Percentiles rank a stretch among this genome's conserved stretches.
phyloP scores from a whole-genome alignment of 2,888 invertebrate species.

The Drosophila meridionalis region DNA sequence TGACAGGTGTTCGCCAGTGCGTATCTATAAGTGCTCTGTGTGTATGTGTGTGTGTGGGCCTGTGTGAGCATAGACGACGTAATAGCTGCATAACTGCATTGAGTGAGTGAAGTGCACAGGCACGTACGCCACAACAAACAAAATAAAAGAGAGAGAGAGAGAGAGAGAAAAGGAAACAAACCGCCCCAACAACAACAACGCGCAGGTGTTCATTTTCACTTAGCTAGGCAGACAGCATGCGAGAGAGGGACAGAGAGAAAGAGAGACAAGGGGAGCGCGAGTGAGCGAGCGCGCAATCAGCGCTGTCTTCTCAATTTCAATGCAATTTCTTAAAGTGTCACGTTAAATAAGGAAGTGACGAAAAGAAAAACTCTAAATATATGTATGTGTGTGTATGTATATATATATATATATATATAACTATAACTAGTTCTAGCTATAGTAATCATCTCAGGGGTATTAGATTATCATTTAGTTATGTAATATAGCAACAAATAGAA shows the following conservation, averaged over 20 bases:
- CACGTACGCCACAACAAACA: slow-evolving; percentile 73
- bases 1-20: slow-evolving; percentile 77
- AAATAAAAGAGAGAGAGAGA: slow-evolving; percentile 1
- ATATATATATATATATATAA: not conserved
- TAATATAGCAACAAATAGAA: slow-evolving; percentile 39
- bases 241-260: slow-evolving; percentile 8
- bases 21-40: slow-evolving; percentile 36
- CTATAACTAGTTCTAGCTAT: slow-evolving; percentile 30
- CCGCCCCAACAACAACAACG: slow-evolving; percentile 41
- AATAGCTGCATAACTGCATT: slow-evolving; percentile 77
- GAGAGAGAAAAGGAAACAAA: slow-evolving; percentile 17
- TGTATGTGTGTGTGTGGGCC: slow-evolving; percentile 21
- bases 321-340: slow-evolving; percentile 77
- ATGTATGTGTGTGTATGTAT: not conserved
- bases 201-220: slow-evolving; percentile 76
- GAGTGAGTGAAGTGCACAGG: slow-evolving; percentile 51
- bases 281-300: slow-evolving; percentile 36
- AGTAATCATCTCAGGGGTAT: slow-evolving; percentile 27
- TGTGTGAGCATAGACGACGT: slow-evolving; percentile 67
- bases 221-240: slow-evolving; percentile 3
- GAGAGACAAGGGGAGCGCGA: slow-evolving; percentile 6
- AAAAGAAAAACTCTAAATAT: slow-evolving; percentile 35
- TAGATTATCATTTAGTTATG: slow-evolving; percentile 46
- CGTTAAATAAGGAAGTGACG: slow-evolving; percentile 77
- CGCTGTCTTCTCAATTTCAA: slow-evolving; percentile 75